Evolutionary conservation across 2,888 invertebrate genomes (phyloP), one percentile per base, ranked within the genome.

Genomic region (Sinopyrophorus schimmeli): DNA sequence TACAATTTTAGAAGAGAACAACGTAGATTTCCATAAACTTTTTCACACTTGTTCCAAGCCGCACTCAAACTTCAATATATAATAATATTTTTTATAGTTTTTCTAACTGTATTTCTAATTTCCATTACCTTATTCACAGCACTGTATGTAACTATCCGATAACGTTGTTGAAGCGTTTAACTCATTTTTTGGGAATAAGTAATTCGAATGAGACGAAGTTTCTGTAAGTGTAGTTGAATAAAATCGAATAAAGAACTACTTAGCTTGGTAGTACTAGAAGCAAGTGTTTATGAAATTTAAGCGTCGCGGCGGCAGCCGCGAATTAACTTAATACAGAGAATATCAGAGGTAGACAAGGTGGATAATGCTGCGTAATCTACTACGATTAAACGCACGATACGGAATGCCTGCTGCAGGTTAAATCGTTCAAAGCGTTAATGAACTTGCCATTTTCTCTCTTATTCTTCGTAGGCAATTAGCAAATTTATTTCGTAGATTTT

Each of bases 321-420:
- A 54, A 54, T 58, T 58, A 54, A 50, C 39, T 55, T 53, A 48
- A 50, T 59, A 57, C 57, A 56, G 66, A 62, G 43, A 61, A 60
- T 64, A 66, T 63, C 61, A 52, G 57, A 59, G 58, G 62, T 59
- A 62, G 63, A 63, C 62, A 64, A 65, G 65, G 64, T 65, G 61
- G 62, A 62, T 64, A 63, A 64, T 62, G 53, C 59, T 57, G 37
- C 52, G 38, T 57, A 57, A 57, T 57, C 57, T 52, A 52, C 62
- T 61, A 59, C 62, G 62, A 66, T 64, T 63, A 60, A 62, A 57
- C 59, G 57, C 60, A 57, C 34, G 42, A 26, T 23, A 39, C 28
- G 39, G 31, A 47, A 47, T 31, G 32, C 32, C 38, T 39, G 24
- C 32, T 32, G 32, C 32, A 47, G 47, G 39, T 47, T 47, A 47